Conservation (phyloP, 2,113 vertebrate genomes). For the Corydoras maculifer region DNA sequence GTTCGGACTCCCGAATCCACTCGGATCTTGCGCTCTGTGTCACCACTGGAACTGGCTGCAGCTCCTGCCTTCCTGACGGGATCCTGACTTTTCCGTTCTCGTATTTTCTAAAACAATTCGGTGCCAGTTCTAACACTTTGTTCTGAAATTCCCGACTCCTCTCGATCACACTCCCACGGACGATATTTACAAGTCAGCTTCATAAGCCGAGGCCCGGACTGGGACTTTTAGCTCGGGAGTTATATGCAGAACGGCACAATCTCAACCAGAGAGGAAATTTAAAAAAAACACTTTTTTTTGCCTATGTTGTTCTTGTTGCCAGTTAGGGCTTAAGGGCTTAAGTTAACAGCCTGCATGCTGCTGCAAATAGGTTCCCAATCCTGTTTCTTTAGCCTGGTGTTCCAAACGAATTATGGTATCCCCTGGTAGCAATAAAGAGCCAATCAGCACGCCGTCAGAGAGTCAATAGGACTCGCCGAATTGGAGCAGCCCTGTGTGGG, state of each 20-base stretch:
- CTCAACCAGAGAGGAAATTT: not conserved
- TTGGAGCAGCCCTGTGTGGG: too few relatives aligned
- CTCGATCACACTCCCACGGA: constrained; percentile 1
- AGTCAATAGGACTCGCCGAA: too few relatives aligned
- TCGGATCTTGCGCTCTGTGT: not conserved
- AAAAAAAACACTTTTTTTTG: not conserved
- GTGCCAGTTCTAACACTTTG: constrained; percentile 1
- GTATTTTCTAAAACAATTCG: not conserved
- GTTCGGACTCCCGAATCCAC: not conserved
- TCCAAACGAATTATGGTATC: too few relatives aligned
- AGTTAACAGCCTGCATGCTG: too few relatives aligned
- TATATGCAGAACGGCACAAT: not conserved
- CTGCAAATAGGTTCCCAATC: too few relatives aligned
- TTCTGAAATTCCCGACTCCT: constrained; percentile 20
- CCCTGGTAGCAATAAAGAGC: too few relatives aligned
- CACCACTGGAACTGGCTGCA: not conserved
- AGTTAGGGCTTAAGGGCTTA: too few relatives aligned
- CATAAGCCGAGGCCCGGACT: not conserved
- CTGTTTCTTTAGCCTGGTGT: too few relatives aligned
- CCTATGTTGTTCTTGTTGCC: too few relatives aligned
- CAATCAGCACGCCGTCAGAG: too few relatives aligned
- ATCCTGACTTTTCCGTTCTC: not conserved
- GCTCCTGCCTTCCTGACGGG: not conserved
- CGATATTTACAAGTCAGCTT: not conserved
- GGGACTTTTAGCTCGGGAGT: not conserved